phyloP scores from a whole-genome alignment of 1,140 invertebrate genomes.

The Adoxophyes honmai region DNA sequence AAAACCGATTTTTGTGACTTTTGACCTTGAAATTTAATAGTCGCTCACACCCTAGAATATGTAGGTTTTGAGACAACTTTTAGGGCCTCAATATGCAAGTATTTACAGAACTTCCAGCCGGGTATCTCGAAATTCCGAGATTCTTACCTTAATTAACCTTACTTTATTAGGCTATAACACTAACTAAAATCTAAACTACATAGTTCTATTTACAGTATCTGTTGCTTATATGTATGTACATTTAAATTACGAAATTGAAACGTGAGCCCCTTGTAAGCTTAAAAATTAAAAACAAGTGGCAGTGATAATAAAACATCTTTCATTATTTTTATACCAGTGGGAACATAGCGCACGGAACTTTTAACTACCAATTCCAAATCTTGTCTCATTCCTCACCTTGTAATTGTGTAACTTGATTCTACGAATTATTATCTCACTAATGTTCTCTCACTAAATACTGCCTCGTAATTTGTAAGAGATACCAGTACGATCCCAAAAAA shows the following conservation, averaged over 20 bases:
- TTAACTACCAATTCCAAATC: slow-evolving; percentile 56
- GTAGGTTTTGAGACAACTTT: no score
- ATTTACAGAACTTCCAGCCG: no score
- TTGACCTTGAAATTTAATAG: no score
- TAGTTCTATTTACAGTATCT: no score
- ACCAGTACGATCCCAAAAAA: slow-evolving; percentile 30
- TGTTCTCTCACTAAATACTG: slow-evolving; percentile 45
- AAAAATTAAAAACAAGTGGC: slow-evolving; percentile 26
- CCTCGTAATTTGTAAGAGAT: slow-evolving; percentile 50
- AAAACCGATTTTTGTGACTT: no score
- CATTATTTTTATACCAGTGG: slow-evolving; percentile 33
- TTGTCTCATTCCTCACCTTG: slow-evolving; percentile 48
- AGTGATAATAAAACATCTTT: slow-evolving; percentile 42
- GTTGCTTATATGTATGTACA: no score
- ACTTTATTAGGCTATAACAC: no score
- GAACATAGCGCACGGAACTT: slow-evolving; percentile 29
- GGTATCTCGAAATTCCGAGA: no score
- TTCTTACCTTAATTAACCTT: no score
- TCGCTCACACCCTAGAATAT: no score
- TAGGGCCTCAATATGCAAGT: no score
- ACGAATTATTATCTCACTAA: slow-evolving; percentile 60
- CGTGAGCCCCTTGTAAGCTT: slow-evolving; percentile 31
- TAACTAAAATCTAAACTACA: no score
- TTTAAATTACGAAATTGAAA: slow-evolving; percentile 19
- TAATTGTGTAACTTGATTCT: slow-evolving; percentile 52